These are phyloP conservation scores for Spinus olivaceus DNA, from an alignment of 2,797 vertebrate genomes.

Conservation along the genomic window DNA sequence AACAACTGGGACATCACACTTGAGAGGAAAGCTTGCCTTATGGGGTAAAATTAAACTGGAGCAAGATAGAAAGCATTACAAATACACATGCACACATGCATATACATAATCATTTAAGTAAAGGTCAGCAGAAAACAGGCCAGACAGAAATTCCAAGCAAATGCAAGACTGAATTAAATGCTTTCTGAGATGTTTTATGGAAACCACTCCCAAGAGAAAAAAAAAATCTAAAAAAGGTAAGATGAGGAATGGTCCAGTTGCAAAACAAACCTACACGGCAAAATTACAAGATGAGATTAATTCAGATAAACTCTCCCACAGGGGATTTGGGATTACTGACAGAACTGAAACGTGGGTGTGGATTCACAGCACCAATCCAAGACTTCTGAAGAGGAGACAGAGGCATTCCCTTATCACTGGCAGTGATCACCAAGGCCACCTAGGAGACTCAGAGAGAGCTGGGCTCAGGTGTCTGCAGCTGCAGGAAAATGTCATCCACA, in stretches of 20 bases:
- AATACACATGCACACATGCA: background rate
- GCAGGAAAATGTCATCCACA: background rate
- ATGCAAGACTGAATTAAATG: background rate
- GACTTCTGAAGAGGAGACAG: background rate
- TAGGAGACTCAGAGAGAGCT: background rate
- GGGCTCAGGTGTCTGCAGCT: background rate
- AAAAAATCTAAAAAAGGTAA: background rate
- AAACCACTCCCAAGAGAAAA: background rate
- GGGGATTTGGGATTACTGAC: background rate
- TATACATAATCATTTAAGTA: background rate
- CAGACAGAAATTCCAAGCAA: background rate
- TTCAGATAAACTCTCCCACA: background rate
- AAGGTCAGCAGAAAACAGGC: conserved; percentile 8
- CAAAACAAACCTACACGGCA: background rate
- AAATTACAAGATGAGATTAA: background rate
- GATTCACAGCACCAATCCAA: background rate
- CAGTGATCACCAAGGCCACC: background rate
- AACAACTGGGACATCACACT: conserved; percentile 2
- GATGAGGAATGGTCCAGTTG: background rate
- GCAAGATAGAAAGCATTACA: background rate
- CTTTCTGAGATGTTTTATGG: background rate
- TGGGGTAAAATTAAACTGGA: background rate
- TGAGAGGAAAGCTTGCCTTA: background rate
- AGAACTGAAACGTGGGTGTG: background rate
- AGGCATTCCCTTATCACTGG: background rate